These are phyloP conservation scores for Leptocoma aspasia DNA, from an alignment of 2,113 vertebrate genomes.

Conservation along the genomic window DNA sequence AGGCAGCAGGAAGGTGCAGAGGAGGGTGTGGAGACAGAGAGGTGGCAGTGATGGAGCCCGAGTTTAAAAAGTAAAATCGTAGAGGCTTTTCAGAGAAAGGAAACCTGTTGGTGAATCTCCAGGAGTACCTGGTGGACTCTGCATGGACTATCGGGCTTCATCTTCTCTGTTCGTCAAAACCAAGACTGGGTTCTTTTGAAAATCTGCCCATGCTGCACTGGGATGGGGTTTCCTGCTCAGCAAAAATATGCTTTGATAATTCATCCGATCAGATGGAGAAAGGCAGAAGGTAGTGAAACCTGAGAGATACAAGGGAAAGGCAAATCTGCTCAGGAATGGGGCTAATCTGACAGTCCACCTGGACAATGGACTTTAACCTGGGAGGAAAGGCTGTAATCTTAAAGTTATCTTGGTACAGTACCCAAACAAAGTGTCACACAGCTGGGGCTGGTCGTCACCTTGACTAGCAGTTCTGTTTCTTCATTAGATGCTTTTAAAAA, in stretches of 20 bases:
- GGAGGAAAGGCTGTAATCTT: background rate
- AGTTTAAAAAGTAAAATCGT: background rate
- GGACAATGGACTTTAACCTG: background rate
- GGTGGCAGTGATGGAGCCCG: background rate
- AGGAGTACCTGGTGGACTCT: background rate
- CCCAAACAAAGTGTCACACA: background rate
- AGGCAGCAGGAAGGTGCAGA: background rate
- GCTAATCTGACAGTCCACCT: background rate
- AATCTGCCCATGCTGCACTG: background rate
- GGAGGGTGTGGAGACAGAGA: background rate
- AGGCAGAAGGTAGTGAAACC: background rate
- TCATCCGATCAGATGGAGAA: background rate
- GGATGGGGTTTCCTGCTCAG: background rate
- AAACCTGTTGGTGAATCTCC: rapidly evolving
- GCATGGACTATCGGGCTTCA: background rate
- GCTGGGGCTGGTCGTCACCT: background rate
- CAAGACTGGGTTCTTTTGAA: background rate
- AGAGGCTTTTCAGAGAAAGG: background rate
- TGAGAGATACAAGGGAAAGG: background rate
- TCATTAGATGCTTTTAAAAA: background rate
- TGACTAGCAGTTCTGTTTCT: background rate
- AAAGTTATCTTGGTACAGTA: background rate
- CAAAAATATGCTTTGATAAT: background rate
- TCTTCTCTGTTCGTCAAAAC: background rate
- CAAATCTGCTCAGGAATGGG: background rate